A percentile compares a stretch with the other conserved stretches of the same genome.
Conservation (phyloP, 1,140 invertebrate species). For the Monochamus saltuarius region DNA sequence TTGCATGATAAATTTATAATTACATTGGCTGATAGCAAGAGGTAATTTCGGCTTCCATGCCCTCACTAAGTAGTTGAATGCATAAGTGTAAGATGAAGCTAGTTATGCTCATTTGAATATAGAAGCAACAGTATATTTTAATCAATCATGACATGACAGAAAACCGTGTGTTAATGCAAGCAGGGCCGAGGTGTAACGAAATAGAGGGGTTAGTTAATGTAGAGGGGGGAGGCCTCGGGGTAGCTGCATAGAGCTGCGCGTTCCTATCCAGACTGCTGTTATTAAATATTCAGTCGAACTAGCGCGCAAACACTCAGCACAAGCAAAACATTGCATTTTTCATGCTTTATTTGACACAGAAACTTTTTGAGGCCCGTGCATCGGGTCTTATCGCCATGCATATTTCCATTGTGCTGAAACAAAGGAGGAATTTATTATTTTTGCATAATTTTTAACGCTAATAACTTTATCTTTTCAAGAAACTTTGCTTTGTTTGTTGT, state of each 20-base stretch:
- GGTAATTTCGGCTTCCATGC: no score
- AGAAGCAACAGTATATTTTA: slow-evolving; percentile 25
- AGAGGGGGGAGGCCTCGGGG: slow-evolving; percentile 5
- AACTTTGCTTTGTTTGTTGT: no score
- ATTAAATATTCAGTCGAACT: slow-evolving; percentile 20
- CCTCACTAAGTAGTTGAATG: no score
- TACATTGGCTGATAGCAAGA: no score
- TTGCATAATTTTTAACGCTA: no score
- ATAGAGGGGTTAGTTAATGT: slow-evolving; percentile 20
- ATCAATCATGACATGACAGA: slow-evolving; percentile 25
- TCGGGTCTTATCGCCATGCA: no score
- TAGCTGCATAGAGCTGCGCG: slow-evolving; percentile 11
- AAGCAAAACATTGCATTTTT: slow-evolving; percentile 14
- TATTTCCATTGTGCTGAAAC: no score
- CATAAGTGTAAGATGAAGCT: no score
- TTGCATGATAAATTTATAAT: no score
- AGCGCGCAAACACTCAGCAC: slow-evolving; percentile 14
- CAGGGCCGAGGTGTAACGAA: slow-evolving; percentile 11
- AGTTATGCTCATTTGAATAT: slow-evolving; percentile 5
- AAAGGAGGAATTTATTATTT: no score
- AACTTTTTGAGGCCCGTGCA: no score
- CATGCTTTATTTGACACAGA: slow-evolving; percentile 1
- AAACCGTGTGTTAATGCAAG: slow-evolving; percentile 15
- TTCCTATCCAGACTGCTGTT: neutral
- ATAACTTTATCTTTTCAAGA: no score